A percentile compares a stretch with the other conserved stretches of the same genome.
Evolutionary conservation across 2,888 invertebrate species (phyloP).

Genomic region (Agrotis exclamationis): DNA sequence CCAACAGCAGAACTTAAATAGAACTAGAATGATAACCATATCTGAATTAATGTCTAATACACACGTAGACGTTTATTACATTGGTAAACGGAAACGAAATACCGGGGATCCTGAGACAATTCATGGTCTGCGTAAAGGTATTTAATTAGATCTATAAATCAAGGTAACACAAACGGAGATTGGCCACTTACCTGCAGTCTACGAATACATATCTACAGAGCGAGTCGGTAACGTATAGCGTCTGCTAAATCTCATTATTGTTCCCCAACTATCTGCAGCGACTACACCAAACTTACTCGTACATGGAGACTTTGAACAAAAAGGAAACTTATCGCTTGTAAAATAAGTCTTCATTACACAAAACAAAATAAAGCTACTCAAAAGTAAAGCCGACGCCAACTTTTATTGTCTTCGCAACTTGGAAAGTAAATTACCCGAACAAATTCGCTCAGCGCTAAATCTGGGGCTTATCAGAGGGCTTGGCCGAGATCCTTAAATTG

Average conservation of each 20-base stretch:
- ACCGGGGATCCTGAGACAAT: constrained; percentile 78
- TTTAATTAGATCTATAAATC: constrained; percentile 87
- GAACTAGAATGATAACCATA: constrained; percentile 26
- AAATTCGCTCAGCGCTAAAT: constrained; percentile 89
- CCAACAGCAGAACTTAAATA: neutral
- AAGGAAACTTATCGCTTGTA: constrained; percentile 72
- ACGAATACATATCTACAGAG: constrained; percentile 63
- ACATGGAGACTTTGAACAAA: constrained; percentile 46
- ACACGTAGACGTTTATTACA: constrained; percentile 58
- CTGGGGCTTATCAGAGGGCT: constrained; percentile 87
- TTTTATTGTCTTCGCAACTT: constrained; percentile 90
- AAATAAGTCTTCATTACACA: constrained; percentile 82
- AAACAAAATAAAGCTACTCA: constrained; percentile 83
- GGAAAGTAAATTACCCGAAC: constrained; percentile 89
- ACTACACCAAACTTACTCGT: constrained; percentile 41
- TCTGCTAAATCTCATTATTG: constrained; percentile 55
- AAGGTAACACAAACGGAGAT: constrained; percentile 75
- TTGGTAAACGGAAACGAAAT: constrained; percentile 69
- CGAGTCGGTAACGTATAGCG: constrained; percentile 30
- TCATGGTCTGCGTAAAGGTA: constrained; percentile 82
- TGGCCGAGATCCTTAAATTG: constrained; percentile 86
- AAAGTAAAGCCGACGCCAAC: constrained; percentile 81
- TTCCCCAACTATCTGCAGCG: constrained; percentile 35
- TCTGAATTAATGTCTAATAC: constrained; percentile 44
- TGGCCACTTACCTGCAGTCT: constrained; percentile 74